Evolutionary conservation across 2,888 invertebrate species (phyloP), one percentile per base, ranked within the genome.

Genomic region (Lasioglossum leucozonium): DNA sequence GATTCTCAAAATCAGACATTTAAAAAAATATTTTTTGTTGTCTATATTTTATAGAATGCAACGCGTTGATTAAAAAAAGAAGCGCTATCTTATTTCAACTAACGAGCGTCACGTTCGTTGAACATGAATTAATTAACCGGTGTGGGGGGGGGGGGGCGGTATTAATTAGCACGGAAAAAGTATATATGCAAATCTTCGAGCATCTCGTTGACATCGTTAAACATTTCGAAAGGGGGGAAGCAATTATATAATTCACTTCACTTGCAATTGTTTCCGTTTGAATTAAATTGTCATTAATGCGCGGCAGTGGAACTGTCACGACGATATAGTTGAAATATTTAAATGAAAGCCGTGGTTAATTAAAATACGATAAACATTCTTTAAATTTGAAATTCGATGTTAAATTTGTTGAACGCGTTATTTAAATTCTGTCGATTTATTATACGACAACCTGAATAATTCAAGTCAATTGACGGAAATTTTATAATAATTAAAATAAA

Each of bases 351-450:
- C 11, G 13, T 40, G 40, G 40, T 40, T 40, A 40, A 40, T 69
- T 69, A n/a, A 69, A 69, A 69, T 69, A n/a, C 69, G 13, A 40
- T 69, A 40, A 40, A 69, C 69, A 22, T 69, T n/a, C 40, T n/a
- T 40, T 13, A 2, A n/a, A 40, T 40, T 40, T 69, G 0, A 69
- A 69, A 69, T n/a, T n/a, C n/a, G n/a, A n/a, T 69, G 37, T 62
- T n/a, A n/a, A n/a, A 0, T 30, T 30, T 30, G 18, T 62, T 62
- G 6, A 3, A 18, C 18, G 0, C 30, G 16, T 10, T 2, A n/a
- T 69, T 69, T 40, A 69, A 69, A 42, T n/a, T 5, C 2, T 0
- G n/a, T 1, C n/a, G 69, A 69, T 40, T 40, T 37, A 40, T 69
- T 40, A n/a, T 40, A 69, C n/a, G 13, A 5, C n/a, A 11, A 13